Percentiles rank a stretch among this genome's conserved stretches.
These are phyloP conservation scores for Amphiprion ocellaris DNA, from an alignment of 2,113 vertebrate genomes.

Conservation along the genomic window DNA sequence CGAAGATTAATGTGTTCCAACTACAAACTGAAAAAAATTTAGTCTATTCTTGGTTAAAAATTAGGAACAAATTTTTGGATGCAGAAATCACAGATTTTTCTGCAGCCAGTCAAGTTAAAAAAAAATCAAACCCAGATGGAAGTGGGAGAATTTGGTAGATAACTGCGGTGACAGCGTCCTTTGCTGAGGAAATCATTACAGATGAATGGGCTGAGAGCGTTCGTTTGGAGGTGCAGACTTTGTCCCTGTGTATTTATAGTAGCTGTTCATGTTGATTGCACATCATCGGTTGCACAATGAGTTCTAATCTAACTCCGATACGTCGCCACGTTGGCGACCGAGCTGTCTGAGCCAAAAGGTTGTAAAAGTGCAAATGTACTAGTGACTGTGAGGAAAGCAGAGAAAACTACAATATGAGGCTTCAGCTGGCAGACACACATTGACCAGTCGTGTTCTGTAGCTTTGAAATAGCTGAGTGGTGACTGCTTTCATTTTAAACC, in stretches of 20 bases:
- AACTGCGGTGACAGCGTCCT: constrained; percentile 4
- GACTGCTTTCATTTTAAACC: no score
- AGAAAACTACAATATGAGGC: constrained; percentile 10
- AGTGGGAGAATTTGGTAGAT: constrained; percentile 55
- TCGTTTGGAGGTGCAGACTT: constrained; percentile 36
- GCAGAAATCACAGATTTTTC: constrained; percentile 7
- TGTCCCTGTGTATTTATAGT: constrained; percentile 33
- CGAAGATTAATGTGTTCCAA: constrained; percentile 1
- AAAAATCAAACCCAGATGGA: constrained; percentile 42
- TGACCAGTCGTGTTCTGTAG: neutral
- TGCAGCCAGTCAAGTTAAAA: constrained; percentile 9
- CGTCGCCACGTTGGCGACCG: constrained; percentile 15
- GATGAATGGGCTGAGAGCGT: constrained; percentile 21
- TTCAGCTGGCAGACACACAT: neutral
- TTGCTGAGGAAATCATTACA: constrained; percentile 30
- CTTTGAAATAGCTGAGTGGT: neutral
- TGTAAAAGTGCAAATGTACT: constrained; percentile 10
- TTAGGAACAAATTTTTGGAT: constrained; percentile 36
- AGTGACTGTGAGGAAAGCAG: constrained; percentile 4
- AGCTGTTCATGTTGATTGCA: constrained; percentile 27
- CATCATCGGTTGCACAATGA: constrained; percentile 15
- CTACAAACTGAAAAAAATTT: neutral
- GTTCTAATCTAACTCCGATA: constrained; percentile 18
- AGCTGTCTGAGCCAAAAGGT: constrained; percentile 28
- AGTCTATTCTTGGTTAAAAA: constrained; percentile 19